phyloP scores from a whole-genome alignment of 1,140 invertebrate genomes.

The Vanessa atalanta region DNA sequence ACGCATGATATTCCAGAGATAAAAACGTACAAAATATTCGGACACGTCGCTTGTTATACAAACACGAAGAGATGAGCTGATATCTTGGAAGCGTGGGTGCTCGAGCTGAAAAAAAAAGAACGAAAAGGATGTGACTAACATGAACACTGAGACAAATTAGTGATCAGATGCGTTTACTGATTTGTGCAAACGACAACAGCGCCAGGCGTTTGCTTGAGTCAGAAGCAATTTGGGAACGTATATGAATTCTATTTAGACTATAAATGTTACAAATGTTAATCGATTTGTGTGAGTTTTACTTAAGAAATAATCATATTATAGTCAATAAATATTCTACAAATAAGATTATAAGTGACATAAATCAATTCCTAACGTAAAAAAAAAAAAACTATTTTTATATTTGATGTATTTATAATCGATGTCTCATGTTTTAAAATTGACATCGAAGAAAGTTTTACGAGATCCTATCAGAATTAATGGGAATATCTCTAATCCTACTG shows the following conservation, averaged over 20 bases:
- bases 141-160: constrained; percentile 61
- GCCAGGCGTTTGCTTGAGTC: not conserved
- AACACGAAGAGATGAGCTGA: constrained; percentile 71
- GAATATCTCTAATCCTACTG: too few species aligned
- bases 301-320: too few species aligned
- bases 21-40: constrained; percentile 77
- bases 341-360: too few species aligned
- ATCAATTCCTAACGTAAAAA: too few species aligned
- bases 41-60: constrained; percentile 79
- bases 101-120: constrained; percentile 32
- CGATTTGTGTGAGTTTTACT: too few species aligned
- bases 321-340: too few species aligned
- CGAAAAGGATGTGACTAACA: constrained; percentile 55
- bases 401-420: too few species aligned
- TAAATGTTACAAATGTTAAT: too few species aligned
- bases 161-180: constrained; percentile 52
- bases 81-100: constrained; percentile 74
- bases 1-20: constrained; percentile 49
- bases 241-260: not conserved
- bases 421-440: too few species aligned
- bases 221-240: not conserved
- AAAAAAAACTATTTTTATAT: too few species aligned
- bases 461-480: too few species aligned
- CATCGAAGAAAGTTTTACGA: too few species aligned
- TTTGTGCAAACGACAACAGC: constrained; percentile 43